Base-by-base conservation (phyloP, 2,888 invertebrate genomes). In the Lycaena phlaeas region DNA sequence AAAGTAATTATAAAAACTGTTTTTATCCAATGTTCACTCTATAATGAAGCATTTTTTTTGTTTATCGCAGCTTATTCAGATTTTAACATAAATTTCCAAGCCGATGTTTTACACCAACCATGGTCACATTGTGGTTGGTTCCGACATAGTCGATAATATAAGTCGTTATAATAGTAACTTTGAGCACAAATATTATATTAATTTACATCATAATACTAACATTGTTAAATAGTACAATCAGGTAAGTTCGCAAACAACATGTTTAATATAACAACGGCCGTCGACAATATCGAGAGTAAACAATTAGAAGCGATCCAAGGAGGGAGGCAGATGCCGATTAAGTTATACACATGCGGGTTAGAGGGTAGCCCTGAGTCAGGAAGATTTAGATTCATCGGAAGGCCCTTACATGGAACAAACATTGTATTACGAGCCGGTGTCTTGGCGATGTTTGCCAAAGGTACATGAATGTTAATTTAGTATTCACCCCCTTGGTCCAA, bases 281-380 rank as follows among this genome's bases (percentile, higher is more conserved):
- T 76, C 73, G 68, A 79, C 79, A 81, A 81, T 81, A 82, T 82
- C 69, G 75, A 63, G 69, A 70, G 81, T 77, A 84, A 84, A 84
- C 82, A 84, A 82, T 84, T 84, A 84, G 75, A 76, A 68, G 73
- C 67, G 74, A 74, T 68, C 75, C 72, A 71, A 64, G 73, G 72
- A 60, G 58, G 52, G 44, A 46, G 54, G 57, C 66, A 69, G 77
- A 71, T 58, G 68, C 66, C 79, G 79, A 84, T 82, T 82, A 81
- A 82, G 81, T 78, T 81, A 81, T 77, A 78, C 69, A 74, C 70
- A 82, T 82, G 75, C 81, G 82, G 82, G 82, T 68, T 76, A 73
- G 52, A 74, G 75, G 76, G 77, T 66, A 70, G 68, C 76, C 78
- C 82, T 79, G 79, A 78, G 56, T 78, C 72, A 74, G 70, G 70